Evolutionary conservation across 2,113 vertebrate genomes (phyloP).

Genomic region (Protobothrops mucrosquamatus): DNA sequence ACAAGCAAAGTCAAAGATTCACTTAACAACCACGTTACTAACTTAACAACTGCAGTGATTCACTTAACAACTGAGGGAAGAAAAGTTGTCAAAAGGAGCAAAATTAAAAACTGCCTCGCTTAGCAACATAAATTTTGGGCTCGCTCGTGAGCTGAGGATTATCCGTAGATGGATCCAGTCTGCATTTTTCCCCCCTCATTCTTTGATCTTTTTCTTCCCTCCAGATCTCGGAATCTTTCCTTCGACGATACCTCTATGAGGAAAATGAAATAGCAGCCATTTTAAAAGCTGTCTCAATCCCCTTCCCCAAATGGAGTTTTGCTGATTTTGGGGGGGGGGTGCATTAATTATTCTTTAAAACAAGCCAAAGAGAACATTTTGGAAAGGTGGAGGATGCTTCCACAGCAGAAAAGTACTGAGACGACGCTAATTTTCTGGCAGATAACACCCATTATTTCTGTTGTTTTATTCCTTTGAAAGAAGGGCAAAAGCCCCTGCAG

Average conservation of each 20-base stretch:
- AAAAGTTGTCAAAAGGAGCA: background rate
- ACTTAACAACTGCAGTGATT: background rate
- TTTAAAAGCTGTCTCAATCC: background rate
- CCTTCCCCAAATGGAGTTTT: background rate
- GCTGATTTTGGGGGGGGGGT: conserved; percentile 2
- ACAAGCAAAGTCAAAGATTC: no score
- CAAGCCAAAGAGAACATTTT: background rate
- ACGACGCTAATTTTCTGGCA: background rate
- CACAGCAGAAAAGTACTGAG: background rate
- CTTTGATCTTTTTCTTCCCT: background rate
- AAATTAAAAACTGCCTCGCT: background rate
- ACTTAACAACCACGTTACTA: background rate
- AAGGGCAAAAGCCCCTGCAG: background rate
- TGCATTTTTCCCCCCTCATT: background rate
- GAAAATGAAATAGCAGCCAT: conserved; percentile 21
- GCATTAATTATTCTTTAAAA: conserved; percentile 36
- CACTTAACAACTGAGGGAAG: background rate
- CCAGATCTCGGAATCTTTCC: conserved; percentile 15
- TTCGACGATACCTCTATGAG: background rate
- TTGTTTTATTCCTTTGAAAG: conserved; percentile 2
- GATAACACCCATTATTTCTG: background rate
- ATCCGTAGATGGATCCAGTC: background rate
- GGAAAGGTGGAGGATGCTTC: background rate
- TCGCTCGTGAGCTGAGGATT: background rate
- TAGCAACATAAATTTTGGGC: background rate